Conservation (phyloP, 1,140 invertebrate species). For the Magallana gigas region DNA sequence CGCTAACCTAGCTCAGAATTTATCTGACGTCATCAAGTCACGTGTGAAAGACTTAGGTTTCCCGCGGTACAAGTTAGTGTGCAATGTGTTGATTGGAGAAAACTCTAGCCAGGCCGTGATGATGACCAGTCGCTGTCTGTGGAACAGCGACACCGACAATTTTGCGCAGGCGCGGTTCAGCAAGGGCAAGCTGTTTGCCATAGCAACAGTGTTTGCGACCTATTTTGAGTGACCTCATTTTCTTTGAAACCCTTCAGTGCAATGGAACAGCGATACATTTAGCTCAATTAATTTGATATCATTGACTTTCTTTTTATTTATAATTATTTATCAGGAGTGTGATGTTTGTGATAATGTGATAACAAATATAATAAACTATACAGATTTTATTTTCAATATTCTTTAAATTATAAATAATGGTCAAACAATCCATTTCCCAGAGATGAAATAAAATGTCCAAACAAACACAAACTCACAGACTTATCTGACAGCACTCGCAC, state of each 20-base stretch:
- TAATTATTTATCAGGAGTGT: not conserved
- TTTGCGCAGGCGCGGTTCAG: slow-evolving; percentile 70
- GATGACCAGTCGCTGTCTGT: slow-evolving; percentile 73
- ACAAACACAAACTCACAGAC: not conserved
- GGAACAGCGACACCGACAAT: slow-evolving; percentile 76
- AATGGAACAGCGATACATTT: slow-evolving; percentile 1
- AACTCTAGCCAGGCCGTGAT: slow-evolving; percentile 72
- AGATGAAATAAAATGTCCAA: not conserved
- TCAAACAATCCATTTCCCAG: not conserved
- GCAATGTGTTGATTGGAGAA: slow-evolving; percentile 75
- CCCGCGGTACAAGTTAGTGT: slow-evolving; percentile 74
- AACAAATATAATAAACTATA: no score
- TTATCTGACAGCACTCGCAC: no score
- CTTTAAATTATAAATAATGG: not conserved
- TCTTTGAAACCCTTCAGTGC: not conserved
- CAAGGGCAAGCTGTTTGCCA: slow-evolving; percentile 71
- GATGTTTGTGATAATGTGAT: not conserved
- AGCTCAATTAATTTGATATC: not conserved
- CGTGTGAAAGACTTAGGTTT: slow-evolving; percentile 72
- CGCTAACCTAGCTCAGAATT: slow-evolving; percentile 64
- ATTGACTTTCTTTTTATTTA: not conserved
- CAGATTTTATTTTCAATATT: no score
- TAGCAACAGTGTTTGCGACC: slow-evolving; percentile 76
- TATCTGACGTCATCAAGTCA: slow-evolving; percentile 73
- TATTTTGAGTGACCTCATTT: slow-evolving; percentile 72